phyloP scores from a whole-genome alignment of 92 coral and sea anemone species.

The Palythoa grandiflora region DNA sequence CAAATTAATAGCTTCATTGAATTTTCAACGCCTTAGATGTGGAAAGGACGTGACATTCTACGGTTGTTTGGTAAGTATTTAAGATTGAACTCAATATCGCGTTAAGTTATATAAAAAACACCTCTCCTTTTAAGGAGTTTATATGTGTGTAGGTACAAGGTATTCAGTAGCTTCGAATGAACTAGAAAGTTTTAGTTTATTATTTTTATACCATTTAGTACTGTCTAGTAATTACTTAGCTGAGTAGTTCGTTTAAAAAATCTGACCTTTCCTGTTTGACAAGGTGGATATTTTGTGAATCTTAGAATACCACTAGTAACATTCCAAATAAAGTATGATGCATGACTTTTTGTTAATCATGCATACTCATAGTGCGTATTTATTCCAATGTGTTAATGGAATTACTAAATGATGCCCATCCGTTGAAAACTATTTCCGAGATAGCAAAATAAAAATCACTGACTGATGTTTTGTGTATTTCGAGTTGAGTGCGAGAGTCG shows the following conservation, averaged over 20 bases:
- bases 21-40: not conserved
- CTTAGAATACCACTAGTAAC: too few relatives aligned
- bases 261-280: too few relatives aligned
- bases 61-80: not conserved
- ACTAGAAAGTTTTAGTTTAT: not conserved
- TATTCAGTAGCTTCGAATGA: not conserved
- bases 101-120: not conserved
- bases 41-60: not conserved
- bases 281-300: too few relatives aligned
- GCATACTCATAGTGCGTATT: too few relatives aligned
- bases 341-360: too few relatives aligned
- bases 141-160: not conserved
- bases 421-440: too few relatives aligned
- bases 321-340: too few relatives aligned
- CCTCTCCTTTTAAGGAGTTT: not conserved
- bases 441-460: too few relatives aligned
- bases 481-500: too few relatives aligned
- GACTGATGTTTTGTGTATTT: too few relatives aligned
- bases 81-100: not conserved
- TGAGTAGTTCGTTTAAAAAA: not conserved
- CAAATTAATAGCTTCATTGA: not conserved
- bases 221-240: not conserved
- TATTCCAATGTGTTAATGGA: too few relatives aligned
- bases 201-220: not conserved
- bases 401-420: too few relatives aligned